Evolutionary conservation across 2,113 vertebrate genomes (phyloP).

Genomic region (Cairina moschata): DNA sequence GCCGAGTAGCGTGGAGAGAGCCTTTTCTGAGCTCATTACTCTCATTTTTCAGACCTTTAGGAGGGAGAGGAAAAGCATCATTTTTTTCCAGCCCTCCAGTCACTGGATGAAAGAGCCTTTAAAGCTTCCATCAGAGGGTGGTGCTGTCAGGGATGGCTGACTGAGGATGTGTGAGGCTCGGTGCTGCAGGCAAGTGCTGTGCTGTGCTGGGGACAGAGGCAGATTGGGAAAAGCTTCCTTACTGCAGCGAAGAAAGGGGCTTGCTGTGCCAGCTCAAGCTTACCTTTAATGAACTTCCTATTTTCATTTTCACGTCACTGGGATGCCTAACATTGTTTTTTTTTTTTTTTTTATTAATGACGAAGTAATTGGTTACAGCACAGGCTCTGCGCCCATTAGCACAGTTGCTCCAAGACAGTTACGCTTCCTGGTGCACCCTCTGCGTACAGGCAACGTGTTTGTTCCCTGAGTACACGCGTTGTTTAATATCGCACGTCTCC

Average conservation of each 20-base stretch:
- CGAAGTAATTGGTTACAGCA: background rate
- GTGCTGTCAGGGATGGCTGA: background rate
- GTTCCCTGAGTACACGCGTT: background rate
- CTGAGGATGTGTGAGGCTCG: background rate
- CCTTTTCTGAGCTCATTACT: background rate
- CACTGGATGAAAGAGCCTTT: background rate
- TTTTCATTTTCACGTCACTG: background rate
- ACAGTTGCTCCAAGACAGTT: background rate
- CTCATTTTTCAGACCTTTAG: background rate
- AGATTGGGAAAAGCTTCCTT: background rate
- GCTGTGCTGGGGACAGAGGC: background rate
- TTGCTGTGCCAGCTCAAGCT: background rate
- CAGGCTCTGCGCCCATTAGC: background rate
- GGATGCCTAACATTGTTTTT: background rate
- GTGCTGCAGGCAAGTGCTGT: background rate
- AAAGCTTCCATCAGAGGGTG: background rate
- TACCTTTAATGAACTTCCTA: background rate
- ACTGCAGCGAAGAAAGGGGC: too few relatives aligned
- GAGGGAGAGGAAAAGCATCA: background rate
- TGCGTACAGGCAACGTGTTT: fast-evolving
- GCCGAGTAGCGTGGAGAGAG: background rate
- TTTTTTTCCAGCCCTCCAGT: background rate
- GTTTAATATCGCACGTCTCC: background rate
- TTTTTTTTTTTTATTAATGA: background rate
- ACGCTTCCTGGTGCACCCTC: background rate